A percentile compares a stretch with the other conserved stretches of the same genome.
phyloP scores from a whole-genome alignment of 64 coral and sea anemone species.

The Stichodactyla helianthus region DNA sequence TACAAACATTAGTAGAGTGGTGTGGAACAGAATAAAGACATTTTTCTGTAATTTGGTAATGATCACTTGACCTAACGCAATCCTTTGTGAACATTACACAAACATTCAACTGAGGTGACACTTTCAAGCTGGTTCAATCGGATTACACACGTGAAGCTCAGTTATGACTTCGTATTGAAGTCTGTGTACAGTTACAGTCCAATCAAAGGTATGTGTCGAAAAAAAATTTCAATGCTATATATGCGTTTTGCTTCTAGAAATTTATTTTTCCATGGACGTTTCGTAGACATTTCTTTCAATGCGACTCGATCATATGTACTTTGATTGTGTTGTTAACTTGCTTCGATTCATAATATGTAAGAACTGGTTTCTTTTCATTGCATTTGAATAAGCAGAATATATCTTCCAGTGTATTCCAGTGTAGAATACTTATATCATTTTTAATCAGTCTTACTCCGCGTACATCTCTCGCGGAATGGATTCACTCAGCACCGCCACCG shows the following conservation, averaged over 20 bases:
- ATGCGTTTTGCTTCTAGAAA: background rate
- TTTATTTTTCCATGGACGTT: background rate
- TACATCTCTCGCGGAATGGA: too few relatives aligned
- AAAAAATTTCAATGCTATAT: background rate
- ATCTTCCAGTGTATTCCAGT: too few relatives aligned
- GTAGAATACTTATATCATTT: too few relatives aligned
- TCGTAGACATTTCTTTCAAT: background rate
- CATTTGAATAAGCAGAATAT: too few relatives aligned
- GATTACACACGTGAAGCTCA: background rate
- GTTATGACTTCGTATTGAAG: background rate
- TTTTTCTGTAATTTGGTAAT: background rate
- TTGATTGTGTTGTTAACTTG: background rate
- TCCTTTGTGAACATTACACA: background rate
- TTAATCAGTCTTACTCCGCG: too few relatives aligned
- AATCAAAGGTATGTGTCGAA: background rate
- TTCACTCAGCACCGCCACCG: too few relatives aligned
- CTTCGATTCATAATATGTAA: background rate
- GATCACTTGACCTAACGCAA: slow-evolving; percentile 1
- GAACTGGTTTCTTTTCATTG: background rate
- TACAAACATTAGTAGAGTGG: background rate
- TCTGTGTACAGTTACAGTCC: background rate
- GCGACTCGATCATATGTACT: too few relatives aligned
- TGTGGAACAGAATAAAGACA: background rate
- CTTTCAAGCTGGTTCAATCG: background rate
- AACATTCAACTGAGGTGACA: background rate